Evolutionary conservation across 2,113 vertebrate genomes (phyloP).

Genomic region (Spea bombifrons): DNA sequence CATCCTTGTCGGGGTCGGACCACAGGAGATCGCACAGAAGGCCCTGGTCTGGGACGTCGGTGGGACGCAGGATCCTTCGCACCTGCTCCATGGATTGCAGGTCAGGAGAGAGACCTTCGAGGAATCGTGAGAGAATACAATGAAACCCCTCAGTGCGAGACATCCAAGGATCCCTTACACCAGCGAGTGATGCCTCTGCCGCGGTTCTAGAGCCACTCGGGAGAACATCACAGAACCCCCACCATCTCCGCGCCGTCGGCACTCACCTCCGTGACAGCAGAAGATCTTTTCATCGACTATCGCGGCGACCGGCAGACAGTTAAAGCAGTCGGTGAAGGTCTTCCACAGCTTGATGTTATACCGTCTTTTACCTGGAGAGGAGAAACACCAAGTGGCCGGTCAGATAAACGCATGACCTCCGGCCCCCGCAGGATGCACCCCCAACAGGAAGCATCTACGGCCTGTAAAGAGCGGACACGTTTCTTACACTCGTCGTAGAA

Average conservation of each 20-base stretch:
- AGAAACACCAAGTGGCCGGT: background rate
- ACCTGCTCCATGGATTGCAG: constrained; percentile 97
- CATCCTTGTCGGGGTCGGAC: constrained; percentile 95
- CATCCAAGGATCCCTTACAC: background rate
- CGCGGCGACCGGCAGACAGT: constrained; percentile 92
- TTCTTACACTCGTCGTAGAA: constrained; percentile 95
- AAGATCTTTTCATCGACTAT: constrained; percentile 98
- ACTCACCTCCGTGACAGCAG: constrained; percentile 93
- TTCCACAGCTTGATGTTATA: constrained; percentile 99
- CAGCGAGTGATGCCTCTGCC: background rate
- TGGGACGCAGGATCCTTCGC: constrained; percentile 92
- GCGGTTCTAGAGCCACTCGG: too few relatives aligned
- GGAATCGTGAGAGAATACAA: background rate
- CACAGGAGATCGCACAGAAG: constrained; percentile 91
- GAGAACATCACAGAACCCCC: too few relatives aligned
- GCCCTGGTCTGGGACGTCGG: constrained; percentile 94
- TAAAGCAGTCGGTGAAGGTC: constrained; percentile 97
- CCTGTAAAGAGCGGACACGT: too few relatives aligned
- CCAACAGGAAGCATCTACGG: fast-evolving
- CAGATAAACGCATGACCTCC: background rate
- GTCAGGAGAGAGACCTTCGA: constrained; percentile 83
- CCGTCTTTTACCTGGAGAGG: constrained; percentile 82
- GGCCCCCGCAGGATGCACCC: background rate
- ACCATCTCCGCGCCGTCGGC: too few relatives aligned
- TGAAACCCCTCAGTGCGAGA: too few relatives aligned